phyloP scores from a whole-genome alignment of 2,797 vertebrate species.

The Crotalus adamanteus region DNA sequence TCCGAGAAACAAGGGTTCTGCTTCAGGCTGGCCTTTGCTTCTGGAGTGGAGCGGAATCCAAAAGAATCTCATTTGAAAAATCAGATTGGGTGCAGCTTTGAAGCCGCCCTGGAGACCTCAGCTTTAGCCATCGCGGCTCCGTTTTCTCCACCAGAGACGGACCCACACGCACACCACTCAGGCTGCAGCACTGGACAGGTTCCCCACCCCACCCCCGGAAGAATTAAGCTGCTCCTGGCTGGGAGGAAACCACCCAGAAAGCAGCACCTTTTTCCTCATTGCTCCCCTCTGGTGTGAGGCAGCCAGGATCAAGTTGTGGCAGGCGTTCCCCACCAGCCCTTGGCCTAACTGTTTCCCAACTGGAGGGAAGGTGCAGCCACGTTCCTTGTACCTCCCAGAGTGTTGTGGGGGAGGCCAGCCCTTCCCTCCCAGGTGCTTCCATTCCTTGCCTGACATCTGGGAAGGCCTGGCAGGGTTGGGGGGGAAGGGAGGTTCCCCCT shows the following conservation, averaged over 20 bases:
- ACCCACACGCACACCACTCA: not conserved
- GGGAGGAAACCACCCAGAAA: not conserved
- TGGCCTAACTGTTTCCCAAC: not conserved
- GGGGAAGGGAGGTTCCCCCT: not conserved
- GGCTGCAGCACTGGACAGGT: not conserved
- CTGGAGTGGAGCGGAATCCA: not conserved
- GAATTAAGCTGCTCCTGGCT: not conserved
- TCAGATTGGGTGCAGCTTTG: not conserved
- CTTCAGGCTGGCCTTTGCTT: not conserved
- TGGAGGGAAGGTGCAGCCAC: not conserved
- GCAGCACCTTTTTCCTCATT: not conserved
- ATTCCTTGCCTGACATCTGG: not conserved
- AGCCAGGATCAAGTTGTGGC: not conserved
- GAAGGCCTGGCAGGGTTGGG: not conserved
- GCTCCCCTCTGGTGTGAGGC: not conserved
- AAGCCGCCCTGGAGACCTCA: not conserved
- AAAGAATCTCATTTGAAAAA: not conserved
- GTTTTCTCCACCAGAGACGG: not conserved
- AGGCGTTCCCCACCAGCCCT: not conserved
- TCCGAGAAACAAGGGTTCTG: not conserved
- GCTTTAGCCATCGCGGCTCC: not conserved
- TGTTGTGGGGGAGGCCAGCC: not conserved
- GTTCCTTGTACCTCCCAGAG: not conserved
- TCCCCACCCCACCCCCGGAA: rapidly evolving
- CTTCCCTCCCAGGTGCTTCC: not conserved